Evolutionary conservation across 2,797 vertebrate genomes (phyloP).

Genomic region (Epinephelus coioides): DNA sequence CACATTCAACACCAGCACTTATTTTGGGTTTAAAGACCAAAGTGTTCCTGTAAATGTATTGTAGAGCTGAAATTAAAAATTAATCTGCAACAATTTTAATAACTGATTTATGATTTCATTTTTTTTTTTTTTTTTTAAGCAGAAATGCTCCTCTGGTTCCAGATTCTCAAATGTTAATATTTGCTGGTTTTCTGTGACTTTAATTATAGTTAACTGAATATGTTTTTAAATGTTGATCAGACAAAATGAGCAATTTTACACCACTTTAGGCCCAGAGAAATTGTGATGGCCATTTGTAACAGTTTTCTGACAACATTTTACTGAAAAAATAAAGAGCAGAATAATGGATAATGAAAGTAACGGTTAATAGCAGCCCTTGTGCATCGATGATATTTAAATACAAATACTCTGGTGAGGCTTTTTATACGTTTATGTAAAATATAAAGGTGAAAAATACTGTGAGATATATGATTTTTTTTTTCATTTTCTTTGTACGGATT

Average conservation of each 20-base stretch:
- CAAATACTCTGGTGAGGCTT: background rate
- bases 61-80: background rate
- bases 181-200: background rate
- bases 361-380: background rate
- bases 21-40: constrained; percentile 2
- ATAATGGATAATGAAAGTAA: background rate
- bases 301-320: background rate
- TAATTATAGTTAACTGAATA: too few species aligned
- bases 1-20: background rate
- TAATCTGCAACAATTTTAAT: background rate
- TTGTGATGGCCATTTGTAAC: background rate
- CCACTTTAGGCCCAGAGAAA: background rate
- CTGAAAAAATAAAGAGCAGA: background rate
- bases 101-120: background rate
- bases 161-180: background rate
- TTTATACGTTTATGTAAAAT: background rate
- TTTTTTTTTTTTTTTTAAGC: background rate
- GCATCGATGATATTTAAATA: background rate
- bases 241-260: too few species aligned
- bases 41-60: background rate
- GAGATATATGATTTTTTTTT: background rate
- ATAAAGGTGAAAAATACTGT: background rate
- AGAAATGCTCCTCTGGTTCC: background rate
- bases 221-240: too few species aligned
- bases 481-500: background rate